Base-by-base conservation (phyloP, 2,888 invertebrate species). In the Sclerodermus sp. region DNA sequence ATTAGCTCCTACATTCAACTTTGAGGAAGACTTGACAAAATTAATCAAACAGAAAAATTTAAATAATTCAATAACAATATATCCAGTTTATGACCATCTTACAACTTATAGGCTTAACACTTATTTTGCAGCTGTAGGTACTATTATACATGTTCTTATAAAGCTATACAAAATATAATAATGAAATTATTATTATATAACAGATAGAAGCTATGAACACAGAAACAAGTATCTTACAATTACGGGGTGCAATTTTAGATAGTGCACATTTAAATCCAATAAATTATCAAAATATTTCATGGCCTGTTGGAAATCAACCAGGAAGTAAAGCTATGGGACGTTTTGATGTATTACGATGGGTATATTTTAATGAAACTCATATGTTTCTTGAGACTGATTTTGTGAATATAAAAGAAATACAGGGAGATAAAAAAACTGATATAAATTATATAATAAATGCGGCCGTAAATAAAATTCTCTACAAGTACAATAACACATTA, bases 331-430 rank as follows among this genome's bases (percentile, higher is more conserved):
- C 91, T 1, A 82, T 83, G 12, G 87, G 87, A 45, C 82, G 93
- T 64, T 89, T 89, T 80, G 93, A 96, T 79, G 85, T 96, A 57
- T 82, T 92, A 42, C 86, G 87, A 38, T 96, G 95, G 91, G 87
- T 89, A 46, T 87, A 90, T 71, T 90, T 97, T 76, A 96, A 95
- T 72, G 83, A 82, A 55, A 88, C 89, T 14, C 91, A 95, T 75
- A 85, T 90, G 34, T 90, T 90, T 76, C 85, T 91, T 77, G 87
- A 90, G 17, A 88, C 89, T 76, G 92, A 94, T 69, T 89, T 88
- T 68, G 85, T 84, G 58, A 89, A 87, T 57, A 80, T 88, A 1
- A 84, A 84, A 46, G 80, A 82, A 47, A 82, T 93, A 36, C 79
- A 81, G 47, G 84, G 85, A 45, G 84, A 87, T 16, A 87, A 89